Percentiles rank a stretch among this genome's conserved stretches.
phyloP scores from a whole-genome alignment of 2,888 invertebrate genomes.

The Himalopsyche japonica region DNA sequence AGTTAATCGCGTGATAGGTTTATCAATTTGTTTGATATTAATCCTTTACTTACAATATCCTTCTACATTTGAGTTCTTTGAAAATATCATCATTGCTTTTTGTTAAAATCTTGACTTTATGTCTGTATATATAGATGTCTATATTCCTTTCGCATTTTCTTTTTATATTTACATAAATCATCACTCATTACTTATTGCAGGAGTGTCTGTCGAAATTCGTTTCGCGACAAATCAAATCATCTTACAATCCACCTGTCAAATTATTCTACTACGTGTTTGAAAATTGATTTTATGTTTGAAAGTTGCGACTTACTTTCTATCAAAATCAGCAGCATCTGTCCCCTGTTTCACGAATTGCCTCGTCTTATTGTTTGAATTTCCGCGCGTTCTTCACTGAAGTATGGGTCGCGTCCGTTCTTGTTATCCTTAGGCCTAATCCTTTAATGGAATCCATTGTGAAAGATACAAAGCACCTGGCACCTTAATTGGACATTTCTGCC shows the following conservation, averaged over 20 bases:
- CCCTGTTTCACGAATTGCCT: background rate
- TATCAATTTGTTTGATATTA: too few species aligned
- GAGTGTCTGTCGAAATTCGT: background rate
- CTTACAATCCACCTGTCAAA: background rate
- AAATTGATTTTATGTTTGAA: background rate
- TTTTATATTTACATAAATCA: background rate
- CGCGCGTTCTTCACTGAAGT: background rate
- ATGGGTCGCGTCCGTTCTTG: background rate
- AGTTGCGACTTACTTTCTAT: background rate
- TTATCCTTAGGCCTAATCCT: background rate
- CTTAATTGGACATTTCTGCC: background rate
- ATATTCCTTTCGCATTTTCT: background rate
- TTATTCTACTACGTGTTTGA: background rate
- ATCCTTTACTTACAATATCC: too few species aligned
- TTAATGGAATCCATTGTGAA: background rate
- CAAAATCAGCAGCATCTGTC: background rate
- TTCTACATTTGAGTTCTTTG: too few species aligned
- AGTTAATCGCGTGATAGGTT: too few species aligned
- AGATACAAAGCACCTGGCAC: background rate
- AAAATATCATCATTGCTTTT: background rate
- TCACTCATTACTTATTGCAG: background rate
- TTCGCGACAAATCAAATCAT: background rate
- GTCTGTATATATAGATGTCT: background rate
- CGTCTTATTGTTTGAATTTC: background rate
- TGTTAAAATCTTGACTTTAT: background rate